These are phyloP conservation scores for Heterohyrax brucei DNA, from an alignment of 2,797 vertebrate genomes.

Conservation along the genomic window DNA sequence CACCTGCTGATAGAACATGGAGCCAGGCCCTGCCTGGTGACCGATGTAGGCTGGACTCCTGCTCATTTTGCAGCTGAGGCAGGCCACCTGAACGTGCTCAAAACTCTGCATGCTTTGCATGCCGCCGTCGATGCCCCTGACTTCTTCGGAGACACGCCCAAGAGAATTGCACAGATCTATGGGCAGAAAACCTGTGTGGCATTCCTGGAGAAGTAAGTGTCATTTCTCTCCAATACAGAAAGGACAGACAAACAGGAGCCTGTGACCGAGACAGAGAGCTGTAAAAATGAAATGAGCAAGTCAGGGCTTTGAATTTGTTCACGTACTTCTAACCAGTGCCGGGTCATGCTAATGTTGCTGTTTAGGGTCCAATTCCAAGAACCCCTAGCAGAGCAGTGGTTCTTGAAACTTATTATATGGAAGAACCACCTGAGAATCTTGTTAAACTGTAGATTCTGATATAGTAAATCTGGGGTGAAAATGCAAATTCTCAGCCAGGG, in stretches of 20 bases:
- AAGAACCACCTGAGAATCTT: too few species aligned
- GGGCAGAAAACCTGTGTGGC: slow-evolving; percentile 93
- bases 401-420: too few species aligned
- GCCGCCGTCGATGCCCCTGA: slow-evolving; percentile 93
- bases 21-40: slow-evolving; percentile 93
- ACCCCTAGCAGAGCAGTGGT: too few species aligned
- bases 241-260: background rate
- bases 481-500: too few species aligned
- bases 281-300: background rate
- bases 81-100: slow-evolving; percentile 92
- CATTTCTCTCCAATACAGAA: background rate
- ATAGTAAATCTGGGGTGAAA: too few species aligned
- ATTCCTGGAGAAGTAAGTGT: slow-evolving; percentile 94
- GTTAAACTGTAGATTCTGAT: too few species aligned
- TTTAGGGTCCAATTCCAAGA: too few species aligned
- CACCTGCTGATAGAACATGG: slow-evolving; percentile 93
- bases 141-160: slow-evolving; percentile 94
- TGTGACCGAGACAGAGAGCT: background rate
- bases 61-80: slow-evolving; percentile 96
- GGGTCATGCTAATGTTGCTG: too few species aligned
- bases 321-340: too few species aligned
- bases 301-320: background rate
- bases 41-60: slow-evolving; percentile 94
- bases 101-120: slow-evolving; percentile 92
- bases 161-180: slow-evolving; percentile 94